These are phyloP conservation scores for pig (Sus scrofa) DNA, from an alignment of 2,113 vertebrate genomes.

Conservation along the genomic window T2T-Sscrofa CM000825.6:8376001-8376500, in stretches of 20 bases:
- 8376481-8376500: neutral
- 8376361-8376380: neutral
- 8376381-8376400: neutral
- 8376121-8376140: neutral
- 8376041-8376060: neutral
- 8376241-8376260: too few relatives aligned
- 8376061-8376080: neutral
- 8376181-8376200: too few relatives aligned
- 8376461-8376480: neutral
- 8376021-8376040: neutral
- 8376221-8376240: neutral
- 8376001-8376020: neutral
- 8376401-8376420: fast-evolving
- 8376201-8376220: too few relatives aligned
- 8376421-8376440: neutral
- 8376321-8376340: neutral
- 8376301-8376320: neutral
- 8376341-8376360: neutral
- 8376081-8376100: neutral
- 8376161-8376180: too few relatives aligned
- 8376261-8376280: neutral
- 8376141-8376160: too few relatives aligned
- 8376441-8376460: neutral
- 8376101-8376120: neutral
- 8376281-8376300: neutral